Evolutionary conservation across 64 coral and sea anemone genomes (phyloP).

Genomic region (Orbicella faveolata): DNA sequence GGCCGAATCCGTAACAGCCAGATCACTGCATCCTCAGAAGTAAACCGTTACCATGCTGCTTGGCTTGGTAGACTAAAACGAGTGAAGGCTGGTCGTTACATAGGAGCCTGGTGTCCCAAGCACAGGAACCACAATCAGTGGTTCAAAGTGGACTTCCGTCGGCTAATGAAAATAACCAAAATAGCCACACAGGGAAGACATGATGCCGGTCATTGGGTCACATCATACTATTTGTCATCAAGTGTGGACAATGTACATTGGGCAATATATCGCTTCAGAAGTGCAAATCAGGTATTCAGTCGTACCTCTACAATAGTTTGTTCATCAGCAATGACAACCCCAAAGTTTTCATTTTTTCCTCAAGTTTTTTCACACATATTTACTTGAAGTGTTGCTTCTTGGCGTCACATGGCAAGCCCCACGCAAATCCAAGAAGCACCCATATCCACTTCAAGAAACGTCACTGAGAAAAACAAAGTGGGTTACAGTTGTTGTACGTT

Average conservation of each 20-base stretch:
- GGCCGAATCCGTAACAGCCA: slow-evolving; percentile 56
- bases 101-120: slow-evolving; percentile 58
- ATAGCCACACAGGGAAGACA: slow-evolving; percentile 78
- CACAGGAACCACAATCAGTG: slow-evolving; percentile 73
- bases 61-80: slow-evolving; percentile 55
- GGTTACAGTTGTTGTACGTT: too few species aligned
- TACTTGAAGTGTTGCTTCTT: too few species aligned
- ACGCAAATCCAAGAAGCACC: too few species aligned
- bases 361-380: too few species aligned
- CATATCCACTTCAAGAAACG: too few species aligned
- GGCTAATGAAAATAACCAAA: slow-evolving; percentile 62
- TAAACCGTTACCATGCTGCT: slow-evolving; percentile 21
- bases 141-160: slow-evolving; percentile 78
- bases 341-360: too few species aligned
- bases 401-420: too few species aligned
- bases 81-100: slow-evolving; percentile 17
- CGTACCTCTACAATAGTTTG: background rate
- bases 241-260: slow-evolving; percentile 60
- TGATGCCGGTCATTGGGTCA: slow-evolving; percentile 64
- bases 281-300: slow-evolving; percentile 41
- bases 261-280: slow-evolving; percentile 48
- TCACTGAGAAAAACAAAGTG: too few species aligned
- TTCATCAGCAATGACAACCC: too few species aligned
- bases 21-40: slow-evolving; percentile 62
- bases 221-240: slow-evolving; percentile 62